Conservation (phyloP, 2,888 invertebrate species). For the Ariolimax columbianus region DNA sequence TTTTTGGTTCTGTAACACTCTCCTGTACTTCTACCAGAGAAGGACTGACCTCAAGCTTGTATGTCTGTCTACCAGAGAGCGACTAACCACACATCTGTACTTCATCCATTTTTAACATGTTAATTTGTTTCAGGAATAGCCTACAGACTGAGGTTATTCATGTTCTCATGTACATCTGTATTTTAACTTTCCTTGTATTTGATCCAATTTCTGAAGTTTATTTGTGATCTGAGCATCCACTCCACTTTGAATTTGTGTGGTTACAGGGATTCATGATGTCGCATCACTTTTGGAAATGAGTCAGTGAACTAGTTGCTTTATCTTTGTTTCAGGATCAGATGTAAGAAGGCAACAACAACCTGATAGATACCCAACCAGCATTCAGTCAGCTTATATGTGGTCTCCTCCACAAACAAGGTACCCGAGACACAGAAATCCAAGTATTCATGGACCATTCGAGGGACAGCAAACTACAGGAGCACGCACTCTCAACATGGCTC, state of each 20-base stretch:
- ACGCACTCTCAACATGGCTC: conserved; percentile 7
- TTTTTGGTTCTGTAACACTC: no score
- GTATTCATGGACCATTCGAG: not conserved
- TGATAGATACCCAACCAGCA: not conserved
- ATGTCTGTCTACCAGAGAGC: no score
- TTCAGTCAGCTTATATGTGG: conserved; percentile 4
- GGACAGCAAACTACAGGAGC: not conserved
- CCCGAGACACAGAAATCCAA: not conserved
- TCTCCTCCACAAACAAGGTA: conserved; percentile 6
- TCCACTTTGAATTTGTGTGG: not conserved
- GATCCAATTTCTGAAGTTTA: no score
- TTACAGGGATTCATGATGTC: not conserved
- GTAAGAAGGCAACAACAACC: not conserved
- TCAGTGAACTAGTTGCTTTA: conserved; percentile 19
- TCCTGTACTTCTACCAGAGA: no score
- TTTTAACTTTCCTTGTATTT: no score
- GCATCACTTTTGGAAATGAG: not conserved
- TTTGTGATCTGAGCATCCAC: not conserved
- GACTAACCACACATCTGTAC: no score
- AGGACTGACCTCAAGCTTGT: no score
- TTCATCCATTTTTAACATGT: no score
- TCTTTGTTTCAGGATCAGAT: conserved; percentile 10
- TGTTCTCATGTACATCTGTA: no score
- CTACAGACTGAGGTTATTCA: no score
- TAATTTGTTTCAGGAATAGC: no score